Percentiles rank a stretch among this genome's conserved stretches.
Conservation (phyloP, 2,888 invertebrate genomes). For the Antitype chi region DNA sequence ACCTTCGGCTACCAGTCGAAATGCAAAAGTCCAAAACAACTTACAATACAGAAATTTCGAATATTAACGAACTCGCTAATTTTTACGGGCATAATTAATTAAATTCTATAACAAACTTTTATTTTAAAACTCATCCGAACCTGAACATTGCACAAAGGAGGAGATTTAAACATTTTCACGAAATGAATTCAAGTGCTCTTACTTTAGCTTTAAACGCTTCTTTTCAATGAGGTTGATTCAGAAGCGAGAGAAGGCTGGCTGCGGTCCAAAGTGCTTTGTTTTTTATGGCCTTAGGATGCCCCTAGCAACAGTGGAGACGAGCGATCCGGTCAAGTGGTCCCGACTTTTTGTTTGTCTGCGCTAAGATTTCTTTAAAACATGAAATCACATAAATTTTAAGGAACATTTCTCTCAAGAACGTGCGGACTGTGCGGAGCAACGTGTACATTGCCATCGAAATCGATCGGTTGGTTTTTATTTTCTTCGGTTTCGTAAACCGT, state of each 20-base stretch:
- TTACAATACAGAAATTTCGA: slow-evolving; percentile 50
- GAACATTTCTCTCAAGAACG: slow-evolving; percentile 51
- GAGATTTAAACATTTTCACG: slow-evolving; percentile 73
- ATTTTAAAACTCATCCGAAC: slow-evolving; percentile 59
- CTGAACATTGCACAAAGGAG: slow-evolving; percentile 68
- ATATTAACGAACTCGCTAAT: slow-evolving; percentile 56
- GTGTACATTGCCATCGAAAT: slow-evolving; percentile 36
- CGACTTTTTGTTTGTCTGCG: slow-evolving; percentile 73
- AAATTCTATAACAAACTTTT: slow-evolving; percentile 63
- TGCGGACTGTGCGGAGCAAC: slow-evolving; percentile 41
- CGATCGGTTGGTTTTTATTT: slow-evolving; percentile 34
- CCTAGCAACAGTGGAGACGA: slow-evolving; percentile 78
- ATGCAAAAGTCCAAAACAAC: slow-evolving; percentile 32
- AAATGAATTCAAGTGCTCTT: slow-evolving; percentile 83
- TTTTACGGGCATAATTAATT: slow-evolving; percentile 60
- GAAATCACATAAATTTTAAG: slow-evolving; percentile 67
- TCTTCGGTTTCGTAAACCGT: slow-evolving; percentile 17
- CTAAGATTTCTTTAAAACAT: slow-evolving; percentile 71
- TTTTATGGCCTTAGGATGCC: slow-evolving; percentile 82
- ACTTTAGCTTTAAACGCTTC: slow-evolving; percentile 83
- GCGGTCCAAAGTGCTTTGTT: slow-evolving; percentile 87
- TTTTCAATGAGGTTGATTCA: slow-evolving; percentile 85
- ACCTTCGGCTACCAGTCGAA: slow-evolving; percentile 1
- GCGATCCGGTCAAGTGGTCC: slow-evolving; percentile 82
- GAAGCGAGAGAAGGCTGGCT: slow-evolving; percentile 81